Evolutionary conservation across 2,113 vertebrate genomes (phyloP), one percentile per base, ranked within the genome.

Genomic region (Rana temporaria): DNA sequence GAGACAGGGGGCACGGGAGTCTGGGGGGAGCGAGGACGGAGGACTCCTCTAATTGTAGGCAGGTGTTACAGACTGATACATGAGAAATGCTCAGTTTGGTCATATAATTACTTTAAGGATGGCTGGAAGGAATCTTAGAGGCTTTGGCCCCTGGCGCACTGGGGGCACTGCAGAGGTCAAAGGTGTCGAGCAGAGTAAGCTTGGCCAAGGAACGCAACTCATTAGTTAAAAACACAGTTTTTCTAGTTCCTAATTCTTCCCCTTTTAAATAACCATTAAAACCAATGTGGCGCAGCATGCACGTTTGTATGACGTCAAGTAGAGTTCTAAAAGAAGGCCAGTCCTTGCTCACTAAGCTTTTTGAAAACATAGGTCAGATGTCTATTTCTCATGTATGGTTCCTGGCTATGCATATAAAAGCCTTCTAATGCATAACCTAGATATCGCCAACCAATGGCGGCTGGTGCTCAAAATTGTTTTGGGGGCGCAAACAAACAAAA

Each of bases 31-130:
- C 30, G 56, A 80, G 78, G 57, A 80, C 16, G 67, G 67, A 80
- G 67, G 70, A 42, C 60, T 80, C 67, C 34, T 80, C 69, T 80
- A 80, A 80, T 80, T 80, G 78, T 38, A 80, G 78, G 67, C 78
- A 80, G 78, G 78, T 80, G 78, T 80, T 71, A 32, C 56, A n/a
- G n/a, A 55, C 66, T 48, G 69, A 70, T 48, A 71, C 42, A 62
- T 71, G 67, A 63, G 56, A 80, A 63, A 70, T 63, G 30, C 59
- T 57, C 68, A 22, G 56, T 24, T 70, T 67, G 70, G 67, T 80
- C 78, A 62, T 19, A 80, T 80, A 80, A 80, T 80, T 67, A 71
- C 67, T 80, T 71, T 71, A 71, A 63, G 67, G 78, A 71, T 17
- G 24, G 34, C 56, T 80, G n/a, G 56, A 71, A 71, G 38, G 67